phyloP scores from a whole-genome alignment of 2,888 invertebrate species.

The Drosophila infuscata region DNA sequence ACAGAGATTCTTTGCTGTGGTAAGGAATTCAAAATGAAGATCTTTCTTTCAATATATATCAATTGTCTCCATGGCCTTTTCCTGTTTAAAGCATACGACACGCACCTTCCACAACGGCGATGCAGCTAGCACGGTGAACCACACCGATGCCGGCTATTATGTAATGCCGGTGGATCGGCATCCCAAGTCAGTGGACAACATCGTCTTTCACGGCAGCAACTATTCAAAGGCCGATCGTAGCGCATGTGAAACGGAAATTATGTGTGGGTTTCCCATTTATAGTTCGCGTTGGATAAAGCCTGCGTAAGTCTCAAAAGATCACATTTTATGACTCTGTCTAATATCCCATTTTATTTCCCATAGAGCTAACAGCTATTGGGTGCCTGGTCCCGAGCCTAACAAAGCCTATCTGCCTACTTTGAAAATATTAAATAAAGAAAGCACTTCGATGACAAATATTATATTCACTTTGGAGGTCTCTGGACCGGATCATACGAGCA shows the following conservation, averaged over 20 bases:
- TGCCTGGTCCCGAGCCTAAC: slow-evolving; percentile 81
- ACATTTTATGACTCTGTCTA: rapidly evolving
- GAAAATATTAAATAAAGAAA: slow-evolving; percentile 76
- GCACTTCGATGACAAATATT: slow-evolving; percentile 69
- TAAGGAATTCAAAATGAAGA: slow-evolving; percentile 72
- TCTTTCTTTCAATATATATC: background rate
- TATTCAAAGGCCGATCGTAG: slow-evolving; percentile 62
- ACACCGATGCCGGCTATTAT: slow-evolving; percentile 85
- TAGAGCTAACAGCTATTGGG: slow-evolving; percentile 82
- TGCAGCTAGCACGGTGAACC: slow-evolving; percentile 74
- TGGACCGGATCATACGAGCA: slow-evolving; percentile 82
- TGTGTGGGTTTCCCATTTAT: slow-evolving; percentile 83
- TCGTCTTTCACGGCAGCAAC: slow-evolving; percentile 74
- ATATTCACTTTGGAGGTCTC: slow-evolving; percentile 78
- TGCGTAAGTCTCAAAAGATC: slow-evolving; percentile 54
- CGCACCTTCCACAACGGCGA: slow-evolving; percentile 85
- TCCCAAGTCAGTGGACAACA: slow-evolving; percentile 75
- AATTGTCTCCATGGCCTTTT: background rate
- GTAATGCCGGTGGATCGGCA: slow-evolving; percentile 85
- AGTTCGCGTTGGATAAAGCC: slow-evolving; percentile 81
- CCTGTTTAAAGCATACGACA: slow-evolving; percentile 84
- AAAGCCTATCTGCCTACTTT: slow-evolving; percentile 69
- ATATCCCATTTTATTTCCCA: background rate
- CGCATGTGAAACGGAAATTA: slow-evolving; percentile 77
- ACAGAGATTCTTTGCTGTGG: slow-evolving; percentile 86